Percentiles rank a stretch among this genome's conserved stretches.
Evolutionary conservation across 2,888 invertebrate genomes (phyloP).

Genomic region (Barypeithes pellucidus): DNA sequence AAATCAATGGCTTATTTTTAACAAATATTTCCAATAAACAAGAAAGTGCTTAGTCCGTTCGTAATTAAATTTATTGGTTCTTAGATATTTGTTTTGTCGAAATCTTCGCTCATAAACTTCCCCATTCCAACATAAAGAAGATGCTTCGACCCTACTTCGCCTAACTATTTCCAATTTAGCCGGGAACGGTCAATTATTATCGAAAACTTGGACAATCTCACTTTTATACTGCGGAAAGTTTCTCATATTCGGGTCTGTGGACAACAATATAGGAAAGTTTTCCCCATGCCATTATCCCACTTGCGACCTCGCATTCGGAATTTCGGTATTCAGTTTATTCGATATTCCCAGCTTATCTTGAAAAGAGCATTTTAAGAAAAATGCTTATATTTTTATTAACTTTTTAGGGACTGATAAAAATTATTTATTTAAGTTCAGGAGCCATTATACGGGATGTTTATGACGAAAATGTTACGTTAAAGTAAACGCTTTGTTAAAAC

Average conservation of each 20-base stretch:
- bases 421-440: not conserved
- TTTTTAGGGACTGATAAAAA: not conserved
- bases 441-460: not conserved
- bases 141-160: constrained; percentile 35
- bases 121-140: constrained; percentile 35
- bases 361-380: constrained; percentile 12
- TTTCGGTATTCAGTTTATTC: constrained; percentile 20
- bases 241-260: constrained; percentile 39
- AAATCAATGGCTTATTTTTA: too few relatives aligned
- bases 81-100: constrained; percentile 9
- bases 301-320: constrained; percentile 26
- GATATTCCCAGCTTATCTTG: constrained; percentile 17
- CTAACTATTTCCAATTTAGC: constrained; percentile 43
- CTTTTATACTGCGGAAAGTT: constrained; percentile 39
- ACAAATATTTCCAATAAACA: too few relatives aligned
- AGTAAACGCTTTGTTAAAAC: too few relatives aligned
- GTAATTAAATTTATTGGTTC: constrained; percentile 17
- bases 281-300: constrained; percentile 33
- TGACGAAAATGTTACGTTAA: too few relatives aligned
- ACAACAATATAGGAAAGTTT: constrained; percentile 38
- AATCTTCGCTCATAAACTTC: constrained; percentile 20
- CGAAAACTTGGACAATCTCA: constrained; percentile 44
- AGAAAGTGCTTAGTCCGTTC: not conserved
- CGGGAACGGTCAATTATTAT: constrained; percentile 33
- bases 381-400: constrained; percentile 12